Percentiles rank a stretch among this genome's conserved stretches.
These are phyloP conservation scores for Drosophila pandora DNA, from an alignment of 1,140 invertebrate species.

Conservation along the genomic window DNA sequence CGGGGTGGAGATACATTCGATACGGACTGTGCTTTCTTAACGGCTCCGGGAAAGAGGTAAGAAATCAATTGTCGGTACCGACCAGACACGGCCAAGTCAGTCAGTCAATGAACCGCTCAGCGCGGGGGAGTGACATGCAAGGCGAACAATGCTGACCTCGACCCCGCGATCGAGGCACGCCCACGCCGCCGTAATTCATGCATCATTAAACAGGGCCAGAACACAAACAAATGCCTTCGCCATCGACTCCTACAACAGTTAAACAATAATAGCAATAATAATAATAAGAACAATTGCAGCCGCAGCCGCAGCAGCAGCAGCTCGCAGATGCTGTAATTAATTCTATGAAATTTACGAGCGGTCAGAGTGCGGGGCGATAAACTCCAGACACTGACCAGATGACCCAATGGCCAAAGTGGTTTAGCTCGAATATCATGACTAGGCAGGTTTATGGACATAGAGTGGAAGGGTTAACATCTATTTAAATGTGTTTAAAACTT, in stretches of 20 bases:
- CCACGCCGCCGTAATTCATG: constrained; percentile 60
- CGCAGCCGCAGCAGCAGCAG: constrained; percentile 3
- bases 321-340: constrained; percentile 54
- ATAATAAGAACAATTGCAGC: constrained; percentile 22
- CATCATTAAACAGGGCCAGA: constrained; percentile 58
- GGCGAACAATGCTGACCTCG: constrained; percentile 63
- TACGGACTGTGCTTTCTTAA: constrained; percentile 27
- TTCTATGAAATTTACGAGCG: constrained; percentile 50
- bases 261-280: constrained; percentile 63
- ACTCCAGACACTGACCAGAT: constrained; percentile 42
- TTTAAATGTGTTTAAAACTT: not conserved
- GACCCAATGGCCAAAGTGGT: constrained; percentile 33
- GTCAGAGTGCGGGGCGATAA: constrained; percentile 29
- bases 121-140: constrained; percentile 35
- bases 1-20: constrained; percentile 22
- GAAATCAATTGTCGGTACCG: constrained; percentile 73
- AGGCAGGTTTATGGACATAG: constrained; percentile 12
- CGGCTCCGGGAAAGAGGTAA: constrained; percentile 59
- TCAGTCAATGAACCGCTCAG: constrained; percentile 46
- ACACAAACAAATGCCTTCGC: constrained; percentile 30
- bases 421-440: constrained; percentile 13
- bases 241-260: constrained; percentile 46
- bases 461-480: not conserved
- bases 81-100: constrained; percentile 20
- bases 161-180: constrained; percentile 42